Evolutionary conservation across 1,140 invertebrate species (phyloP).

Genomic region (Bursaphelenchus mucronatus): DNA sequence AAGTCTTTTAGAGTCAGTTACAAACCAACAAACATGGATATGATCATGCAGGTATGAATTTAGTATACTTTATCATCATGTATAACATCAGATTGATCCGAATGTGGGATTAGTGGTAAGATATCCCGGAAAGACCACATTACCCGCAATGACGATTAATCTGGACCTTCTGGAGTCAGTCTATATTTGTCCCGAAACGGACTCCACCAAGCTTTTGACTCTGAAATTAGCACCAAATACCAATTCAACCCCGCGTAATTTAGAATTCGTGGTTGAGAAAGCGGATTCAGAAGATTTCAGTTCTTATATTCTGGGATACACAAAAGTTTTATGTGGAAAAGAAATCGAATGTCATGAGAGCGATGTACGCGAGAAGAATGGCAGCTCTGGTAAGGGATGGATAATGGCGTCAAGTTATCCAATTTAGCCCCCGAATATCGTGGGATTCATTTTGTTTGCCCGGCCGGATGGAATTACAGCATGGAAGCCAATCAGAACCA

Average conservation of each 20-base stretch:
- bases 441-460: constrained; percentile 23
- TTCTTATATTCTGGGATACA: constrained; percentile 18
- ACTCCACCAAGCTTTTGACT: constrained; percentile 15
- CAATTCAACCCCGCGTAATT: constrained; percentile 9
- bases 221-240: constrained; percentile 6
- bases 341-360: background rate
- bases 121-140: constrained; percentile 17
- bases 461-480: constrained; percentile 27
- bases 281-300: constrained; percentile 16
- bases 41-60: constrained; percentile 29
- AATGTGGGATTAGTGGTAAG: constrained; percentile 18
- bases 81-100: constrained; percentile 17
- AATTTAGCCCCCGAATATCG: constrained; percentile 15
- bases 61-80: background rate
- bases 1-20: constrained; percentile 22
- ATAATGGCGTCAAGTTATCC: background rate
- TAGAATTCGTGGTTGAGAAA: constrained; percentile 24
- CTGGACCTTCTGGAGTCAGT: constrained; percentile 17
- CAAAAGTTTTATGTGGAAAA: constrained; percentile 13
- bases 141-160: constrained; percentile 20
- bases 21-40: constrained; percentile 31
- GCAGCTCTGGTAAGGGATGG: background rate
- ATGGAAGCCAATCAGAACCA: constrained; percentile 10
- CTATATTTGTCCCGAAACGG: constrained; percentile 11
- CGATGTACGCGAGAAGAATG: too few relatives aligned